Evolutionary conservation across 1,140 invertebrate species (phyloP).

Genomic region (Patella vulgata): DNA sequence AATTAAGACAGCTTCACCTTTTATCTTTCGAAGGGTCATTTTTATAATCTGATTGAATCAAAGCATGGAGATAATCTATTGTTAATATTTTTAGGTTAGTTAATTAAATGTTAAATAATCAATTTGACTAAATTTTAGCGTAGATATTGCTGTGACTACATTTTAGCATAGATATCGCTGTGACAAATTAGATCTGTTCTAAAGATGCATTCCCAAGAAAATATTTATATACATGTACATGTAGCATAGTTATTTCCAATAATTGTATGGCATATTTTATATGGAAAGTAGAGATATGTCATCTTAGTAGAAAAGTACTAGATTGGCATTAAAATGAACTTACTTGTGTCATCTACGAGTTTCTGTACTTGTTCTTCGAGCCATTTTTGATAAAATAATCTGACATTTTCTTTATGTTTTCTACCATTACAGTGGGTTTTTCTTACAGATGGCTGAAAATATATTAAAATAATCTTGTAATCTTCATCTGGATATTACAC

Average conservation of each 20-base stretch:
- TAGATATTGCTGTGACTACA: no score
- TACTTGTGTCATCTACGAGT: slow-evolving; percentile 95
- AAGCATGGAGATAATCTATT: no score
- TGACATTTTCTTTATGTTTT: slow-evolving; percentile 99
- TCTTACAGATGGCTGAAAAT: slow-evolving; percentile 86
- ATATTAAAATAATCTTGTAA: slow-evolving; percentile 27
- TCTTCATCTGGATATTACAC: no score
- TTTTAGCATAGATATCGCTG: not conserved
- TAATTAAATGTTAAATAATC: no score
- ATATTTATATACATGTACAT: not conserved
- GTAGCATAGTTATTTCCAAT: not conserved
- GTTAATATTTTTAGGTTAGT: no score
- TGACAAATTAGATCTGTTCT: not conserved
- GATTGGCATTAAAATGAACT: slow-evolving; percentile 33
- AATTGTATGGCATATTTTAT: not conserved
- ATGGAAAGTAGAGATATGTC: not conserved
- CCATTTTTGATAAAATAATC: slow-evolving; percentile 99
- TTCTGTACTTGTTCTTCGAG: slow-evolving; percentile 99
- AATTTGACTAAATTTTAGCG: no score
- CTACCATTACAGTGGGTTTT: slow-evolving; percentile 99
- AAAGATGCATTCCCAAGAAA: not conserved
- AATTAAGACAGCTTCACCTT: no score
- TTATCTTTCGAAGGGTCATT: no score
- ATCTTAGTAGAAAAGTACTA: not conserved
- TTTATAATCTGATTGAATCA: no score